A percentile compares a stretch with the other conserved stretches of the same genome.
Evolutionary conservation across 1,140 invertebrate genomes (phyloP).

Genomic region (Thereuonema tuberculata): DNA sequence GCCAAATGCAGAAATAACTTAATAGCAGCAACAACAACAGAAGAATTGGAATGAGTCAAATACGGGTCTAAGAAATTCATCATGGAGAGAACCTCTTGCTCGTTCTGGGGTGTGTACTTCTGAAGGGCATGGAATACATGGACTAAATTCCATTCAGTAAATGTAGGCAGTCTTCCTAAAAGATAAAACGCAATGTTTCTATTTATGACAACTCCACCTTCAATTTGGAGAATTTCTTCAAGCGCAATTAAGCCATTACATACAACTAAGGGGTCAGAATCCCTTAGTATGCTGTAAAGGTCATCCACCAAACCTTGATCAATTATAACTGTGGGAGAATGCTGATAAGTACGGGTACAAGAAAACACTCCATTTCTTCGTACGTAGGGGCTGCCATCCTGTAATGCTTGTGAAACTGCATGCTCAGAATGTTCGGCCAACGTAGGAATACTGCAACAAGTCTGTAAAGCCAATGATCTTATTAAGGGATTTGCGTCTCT

Average conservation of each 20-base stretch:
- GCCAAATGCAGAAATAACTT: neutral
- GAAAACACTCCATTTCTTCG: neutral
- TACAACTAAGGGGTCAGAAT: neutral
- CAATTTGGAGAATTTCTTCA: neutral
- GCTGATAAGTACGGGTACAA: neutral
- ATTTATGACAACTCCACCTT: constrained; percentile 1
- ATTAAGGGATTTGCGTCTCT: neutral
- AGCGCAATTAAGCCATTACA: neutral
- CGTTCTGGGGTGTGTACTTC: neutral
- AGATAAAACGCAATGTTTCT: neutral
- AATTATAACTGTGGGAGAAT: neutral
- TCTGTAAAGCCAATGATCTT: neutral
- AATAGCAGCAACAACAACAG: neutral
- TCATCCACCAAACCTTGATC: neutral
- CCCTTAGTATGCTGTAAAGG: neutral
- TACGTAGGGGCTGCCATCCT: neutral
- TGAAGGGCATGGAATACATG: neutral
- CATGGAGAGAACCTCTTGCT: neutral
- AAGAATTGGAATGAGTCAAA: neutral
- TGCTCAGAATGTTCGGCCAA: neutral
- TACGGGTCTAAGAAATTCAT: neutral
- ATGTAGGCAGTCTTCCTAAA: neutral
- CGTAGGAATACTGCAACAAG: neutral
- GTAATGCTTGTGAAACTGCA: neutral
- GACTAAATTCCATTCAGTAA: neutral